Evolutionary conservation across 2,113 vertebrate genomes (phyloP), one percentile per base, ranked within the genome.

Genomic region (Calidris pygmaea): DNA sequence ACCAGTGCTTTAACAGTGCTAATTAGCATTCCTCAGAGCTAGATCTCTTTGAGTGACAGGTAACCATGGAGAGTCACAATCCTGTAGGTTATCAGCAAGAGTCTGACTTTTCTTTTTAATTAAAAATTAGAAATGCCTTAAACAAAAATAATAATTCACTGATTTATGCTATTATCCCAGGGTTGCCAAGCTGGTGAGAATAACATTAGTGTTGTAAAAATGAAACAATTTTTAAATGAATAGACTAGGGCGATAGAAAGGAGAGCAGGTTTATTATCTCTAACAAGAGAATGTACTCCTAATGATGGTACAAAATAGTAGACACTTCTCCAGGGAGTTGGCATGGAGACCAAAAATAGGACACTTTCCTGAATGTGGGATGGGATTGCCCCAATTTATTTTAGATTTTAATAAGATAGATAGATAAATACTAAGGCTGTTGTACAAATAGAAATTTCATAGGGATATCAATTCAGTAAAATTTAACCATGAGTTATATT

Each of bases 11-110:
- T 97, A 96, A 91, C 89, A 14, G 74, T 95, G 96, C 97, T 98
- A 98, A 98, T 98, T 98, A 98, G 97, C 98, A 97, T 98, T 98
- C 97, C 96, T 97, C 92, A 67, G 96, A 97, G 97, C 96, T 62
- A 86, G 96, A 96, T 96, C 90, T 93, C 97, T 97, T 97, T 97
- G 97, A 98, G 96, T 97, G 98, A 97, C 98, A 97, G 96, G 98
- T 98, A 98, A 98, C 98, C 98, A 98, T 98, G 98, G 97, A 98
- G 98, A 98, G 97, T 60, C 98, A 94, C 96, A 95, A 96, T 97
- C 96, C 96, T 96, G 96, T 90, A 97, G 97, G 96, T 97, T 96
- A 97, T 97, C 95, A 95, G 96, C 96, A 84, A 97, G 97, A 96
- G 91, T 92, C 95, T 95, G 93, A 92, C 95, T 97, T 96, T 91